A percentile compares a stretch with the other conserved stretches of the same genome.
Evolutionary conservation across 35 echinoderm and acorn worm species (phyloP).

Genomic region (Stichopus chloronotus): DNA sequence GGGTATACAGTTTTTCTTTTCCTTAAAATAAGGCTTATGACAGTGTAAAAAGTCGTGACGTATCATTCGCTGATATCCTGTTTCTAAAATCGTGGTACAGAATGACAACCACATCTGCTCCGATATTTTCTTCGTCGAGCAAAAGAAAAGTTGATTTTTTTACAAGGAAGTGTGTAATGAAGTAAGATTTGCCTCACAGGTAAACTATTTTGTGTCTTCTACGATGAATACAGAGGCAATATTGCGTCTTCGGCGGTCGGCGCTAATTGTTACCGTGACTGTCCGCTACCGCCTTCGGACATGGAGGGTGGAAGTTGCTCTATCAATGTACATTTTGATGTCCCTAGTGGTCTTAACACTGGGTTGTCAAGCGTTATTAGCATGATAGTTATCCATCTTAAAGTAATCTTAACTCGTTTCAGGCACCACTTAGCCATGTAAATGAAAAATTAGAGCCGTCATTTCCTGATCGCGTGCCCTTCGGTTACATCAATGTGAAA

Average conservation of each 20-base stretch:
- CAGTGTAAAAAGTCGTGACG: conserved; percentile 35
- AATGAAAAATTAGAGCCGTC: conserved; percentile 21
- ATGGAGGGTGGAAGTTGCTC: conserved; percentile 20
- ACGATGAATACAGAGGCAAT: not conserved
- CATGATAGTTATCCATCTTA: conserved; percentile 20
- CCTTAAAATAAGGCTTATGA: not conserved
- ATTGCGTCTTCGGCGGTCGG: not conserved
- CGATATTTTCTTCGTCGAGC: conserved; percentile 9
- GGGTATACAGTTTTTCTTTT: not conserved
- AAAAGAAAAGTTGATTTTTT: not conserved
- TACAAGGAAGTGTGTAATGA: not conserved
- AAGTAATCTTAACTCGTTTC: conserved; percentile 48
- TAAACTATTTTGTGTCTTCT: conserved; percentile 29
- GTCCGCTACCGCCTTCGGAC: conserved; percentile 39
- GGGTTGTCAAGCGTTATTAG: not conserved
- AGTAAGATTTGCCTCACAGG: conserved; percentile 40
- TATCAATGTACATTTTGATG: conserved; percentile 18
- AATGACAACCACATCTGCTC: conserved; percentile 32
- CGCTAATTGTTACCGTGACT: conserved; percentile 10
- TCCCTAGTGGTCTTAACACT: conserved; percentile 28
- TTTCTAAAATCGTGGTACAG: not conserved
- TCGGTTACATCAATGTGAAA: conserved; percentile 27
- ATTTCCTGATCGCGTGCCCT: conserved; percentile 13
- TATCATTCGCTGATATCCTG: not conserved
- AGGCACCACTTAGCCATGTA: conserved; percentile 40